Evolutionary conservation across 2,113 vertebrate species (phyloP).

Genomic region (Cynoglossus semilaevis): DNA sequence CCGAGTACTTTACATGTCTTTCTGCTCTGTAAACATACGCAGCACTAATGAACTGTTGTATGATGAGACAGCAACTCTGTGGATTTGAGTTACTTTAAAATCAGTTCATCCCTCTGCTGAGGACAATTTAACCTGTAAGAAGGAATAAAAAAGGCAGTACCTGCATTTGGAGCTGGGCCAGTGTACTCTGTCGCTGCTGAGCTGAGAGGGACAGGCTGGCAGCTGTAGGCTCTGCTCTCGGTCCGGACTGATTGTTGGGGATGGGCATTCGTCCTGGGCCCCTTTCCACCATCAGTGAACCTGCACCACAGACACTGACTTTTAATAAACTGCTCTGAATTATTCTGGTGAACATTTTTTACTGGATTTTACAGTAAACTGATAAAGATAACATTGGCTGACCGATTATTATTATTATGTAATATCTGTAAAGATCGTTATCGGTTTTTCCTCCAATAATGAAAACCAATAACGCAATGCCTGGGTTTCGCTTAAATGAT

Average conservation of each 20-base stretch:
- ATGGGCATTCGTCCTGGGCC: constrained; percentile 50
- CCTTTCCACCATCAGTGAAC: constrained; percentile 75
- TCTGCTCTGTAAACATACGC: too few species aligned
- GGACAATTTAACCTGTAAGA: too few species aligned
- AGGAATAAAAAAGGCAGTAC: constrained; percentile 15
- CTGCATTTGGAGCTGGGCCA: constrained; percentile 81
- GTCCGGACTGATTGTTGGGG: constrained; percentile 52
- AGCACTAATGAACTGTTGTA: background rate
- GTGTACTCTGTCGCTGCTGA: constrained; percentile 74
- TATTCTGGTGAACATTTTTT: background rate
- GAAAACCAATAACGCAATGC: too few species aligned
- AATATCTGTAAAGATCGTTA: too few species aligned
- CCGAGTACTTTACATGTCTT: background rate
- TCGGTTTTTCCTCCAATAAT: too few species aligned
- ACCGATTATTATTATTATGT: too few species aligned
- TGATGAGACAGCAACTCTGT: too few species aligned
- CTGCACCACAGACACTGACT: constrained; percentile 37
- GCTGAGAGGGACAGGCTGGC: constrained; percentile 38
- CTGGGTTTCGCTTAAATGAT: too few species aligned
- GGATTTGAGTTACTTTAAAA: too few species aligned
- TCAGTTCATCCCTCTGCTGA: too few species aligned
- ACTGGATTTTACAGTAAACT: background rate
- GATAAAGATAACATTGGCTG: too few species aligned
- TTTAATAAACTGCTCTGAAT: background rate
- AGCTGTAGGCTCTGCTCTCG: constrained; percentile 60